These are phyloP conservation scores for Cranoglanis bouderius DNA, from an alignment of 2,113 vertebrate genomes.

Conservation along the genomic window DNA sequence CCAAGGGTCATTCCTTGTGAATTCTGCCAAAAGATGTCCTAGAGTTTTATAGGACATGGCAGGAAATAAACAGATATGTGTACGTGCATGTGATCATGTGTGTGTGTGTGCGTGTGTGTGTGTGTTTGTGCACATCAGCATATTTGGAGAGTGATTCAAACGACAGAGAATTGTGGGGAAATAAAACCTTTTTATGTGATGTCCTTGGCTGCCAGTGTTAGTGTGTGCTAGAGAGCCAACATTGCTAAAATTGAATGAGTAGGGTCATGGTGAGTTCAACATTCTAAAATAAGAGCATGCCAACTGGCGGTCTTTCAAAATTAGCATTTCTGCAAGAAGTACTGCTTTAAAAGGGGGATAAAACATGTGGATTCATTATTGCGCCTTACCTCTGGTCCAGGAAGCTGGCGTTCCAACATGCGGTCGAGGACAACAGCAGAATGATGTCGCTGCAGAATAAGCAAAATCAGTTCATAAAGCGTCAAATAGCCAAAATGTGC, in stretches of 20 bases:
- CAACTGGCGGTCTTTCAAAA: not conserved
- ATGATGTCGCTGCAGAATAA: conserved; percentile 80
- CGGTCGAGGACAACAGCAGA: conserved; percentile 90
- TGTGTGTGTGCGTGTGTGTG: too few species aligned
- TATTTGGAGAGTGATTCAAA: not conserved
- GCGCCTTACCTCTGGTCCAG: conserved; percentile 90
- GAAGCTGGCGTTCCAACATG: conserved; percentile 98
- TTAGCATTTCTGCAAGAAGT: not conserved
- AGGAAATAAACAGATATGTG: not conserved
- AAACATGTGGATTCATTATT: not conserved
- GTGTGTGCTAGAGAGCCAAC: not conserved
- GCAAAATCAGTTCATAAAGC: not conserved
- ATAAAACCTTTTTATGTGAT: too few species aligned
- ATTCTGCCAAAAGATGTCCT: not conserved
- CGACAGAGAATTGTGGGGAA: not conserved
- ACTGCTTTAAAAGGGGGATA: not conserved
- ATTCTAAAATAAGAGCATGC: not conserved
- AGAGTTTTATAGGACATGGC: conserved; percentile 13
- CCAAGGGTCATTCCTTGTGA: conserved; percentile 39
- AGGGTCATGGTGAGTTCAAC: not conserved
- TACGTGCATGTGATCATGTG: not conserved
- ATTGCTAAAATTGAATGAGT: not conserved
- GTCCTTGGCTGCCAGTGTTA: not conserved
- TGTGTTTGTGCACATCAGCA: not conserved
- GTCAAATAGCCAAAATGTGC: not conserved